Evolutionary conservation across 2,888 invertebrate species (phyloP), one percentile per base, ranked within the genome.

Genomic region (Cryptophagus acutangulus): DNA sequence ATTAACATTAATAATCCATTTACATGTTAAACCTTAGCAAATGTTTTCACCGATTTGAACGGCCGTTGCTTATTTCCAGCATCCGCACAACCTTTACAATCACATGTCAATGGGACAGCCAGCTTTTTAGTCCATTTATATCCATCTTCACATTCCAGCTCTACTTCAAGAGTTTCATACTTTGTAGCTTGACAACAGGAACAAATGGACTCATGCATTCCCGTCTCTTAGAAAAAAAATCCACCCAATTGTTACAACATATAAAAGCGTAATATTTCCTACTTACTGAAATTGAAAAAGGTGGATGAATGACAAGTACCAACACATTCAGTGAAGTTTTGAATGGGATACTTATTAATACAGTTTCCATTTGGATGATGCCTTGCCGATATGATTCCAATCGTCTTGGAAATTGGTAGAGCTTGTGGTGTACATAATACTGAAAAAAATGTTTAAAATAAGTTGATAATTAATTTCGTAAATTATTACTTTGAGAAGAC

Each of bases 231-330:
- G 63, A 62, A 44, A 2, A 29, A 17, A 34, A 9, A 34, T 18
- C 18, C 3, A 16, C 30, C 12, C 8, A 18, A 30, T 24, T 36
- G 5, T 12, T 12, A 15, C 3, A 39, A 16, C 12, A 26, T 38
- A 41, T 20, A 36, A 25, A 39, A n/a, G n/a, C n/a, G n/a, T 36
- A 12, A 29, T 14, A 8, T 29, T n/a, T 10, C 12, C 39, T 40
- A 70, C 74, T 74, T 59, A 84, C 85, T 67, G 54, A 72, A 66
- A 57, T 83, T 82, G 51, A 78, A 87, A n/a, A 74, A 65, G 0
- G 84, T 81, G 12, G 79, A 78, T 0, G 87, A 86, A 48, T 75
- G 70, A 56, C 88, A 88, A 9, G 70, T 61, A 1, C 88, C 88
- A 34, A 74, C 71, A 55, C 88, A 89, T 65, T 86, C 81, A 5